Evolutionary conservation across 1,140 invertebrate genomes (phyloP), one percentile per base, ranked within the genome.

Genomic region (Glomeris maerens): DNA sequence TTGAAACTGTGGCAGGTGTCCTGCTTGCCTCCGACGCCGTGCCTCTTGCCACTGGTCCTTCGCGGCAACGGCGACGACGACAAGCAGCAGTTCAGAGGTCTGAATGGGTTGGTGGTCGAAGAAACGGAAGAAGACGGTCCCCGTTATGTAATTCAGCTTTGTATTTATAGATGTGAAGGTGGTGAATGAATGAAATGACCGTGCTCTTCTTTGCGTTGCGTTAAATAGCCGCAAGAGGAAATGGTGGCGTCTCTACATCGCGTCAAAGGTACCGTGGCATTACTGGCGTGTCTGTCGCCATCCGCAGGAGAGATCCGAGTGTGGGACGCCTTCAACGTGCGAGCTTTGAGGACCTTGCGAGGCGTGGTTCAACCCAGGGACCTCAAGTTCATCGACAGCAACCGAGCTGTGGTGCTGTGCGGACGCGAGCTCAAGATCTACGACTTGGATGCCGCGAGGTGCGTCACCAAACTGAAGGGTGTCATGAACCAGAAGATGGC

Each of bases 401-500:
- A 74, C 57, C 74, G 76, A 50, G 84, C 81, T 52, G 77, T 88
- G 52, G 81, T 88, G 31, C 68, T 90, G 17, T 88, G 84, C 64
- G 74, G 80, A 45, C 66, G 86, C 22, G 84, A 90, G 64, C 73
- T 90, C 3, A 72, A 76, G 52, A 76, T 87, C 14, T 86, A 83
- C 58, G 78, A 90, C 67, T 66, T 90, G 13, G 75, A 87, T 60
- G 73, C 76, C 63, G 84, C 84, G 48, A 68, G 68, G 47, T 76
- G 81, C 57, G 55, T 82, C 27, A 78, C 77, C 5, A 78, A 84
- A 52, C 64, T 90, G 7, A 85, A 87, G 61, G 74, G 85, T 28
- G 84, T 89, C 2, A 88, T 91, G 83, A 89, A 89, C 70, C 84
- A 89, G 61, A 87, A 88, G 67, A 87, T 89, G 84, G 83, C 86